Evolutionary conservation across 2,797 vertebrate species (phyloP), one percentile per base, ranked within the genome.

Genomic region (Thunnus albacares): DNA sequence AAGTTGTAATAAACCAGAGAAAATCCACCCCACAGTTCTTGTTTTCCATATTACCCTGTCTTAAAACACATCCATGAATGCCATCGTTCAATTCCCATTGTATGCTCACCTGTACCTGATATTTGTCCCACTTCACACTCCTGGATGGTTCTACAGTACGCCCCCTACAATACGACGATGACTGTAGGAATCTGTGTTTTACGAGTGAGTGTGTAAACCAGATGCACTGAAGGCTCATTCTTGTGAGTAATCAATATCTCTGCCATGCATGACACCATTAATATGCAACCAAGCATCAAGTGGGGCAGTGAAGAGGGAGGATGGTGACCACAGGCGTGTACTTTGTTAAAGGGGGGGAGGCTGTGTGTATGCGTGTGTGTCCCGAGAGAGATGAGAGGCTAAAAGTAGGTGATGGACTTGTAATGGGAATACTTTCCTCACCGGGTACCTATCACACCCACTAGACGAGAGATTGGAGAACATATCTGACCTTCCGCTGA

Each of bases 191-290:
- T 24, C 9, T 68, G 52, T 26, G 57, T 84, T 30, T 83, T 71
- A 56, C 28, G 70, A 62, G 66, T 8, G 22, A 33, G 43, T 28
- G 73, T 82, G 41, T 67, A 70, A 52, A 79, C 57, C 58, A 52
- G 74, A 86, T 77, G 81, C 87, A 88, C 80, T 85, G 70, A 92
- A 89, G 90, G 79, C 84, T 93, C 77, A 77, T 91, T 94, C 89
- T 89, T 92, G 61, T 53, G 79, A 91, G 79, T 91, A 91, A 96
- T 96, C 94, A 91, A 93, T 95, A 95, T 89, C 86, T 88, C 87
- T 89, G 91, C 94, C 85, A 92, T 92, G 91, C 93, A 86, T 91
- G 95, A 95, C 89, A 71, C 82, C 43, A 85, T 93, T 94, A 86
- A 92, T 86, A 93, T 82, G 93, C 90, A 91, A 86, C 88, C 88